Base-by-base conservation (phyloP, 2,888 invertebrate species). In the Drepana falcataria region DNA sequence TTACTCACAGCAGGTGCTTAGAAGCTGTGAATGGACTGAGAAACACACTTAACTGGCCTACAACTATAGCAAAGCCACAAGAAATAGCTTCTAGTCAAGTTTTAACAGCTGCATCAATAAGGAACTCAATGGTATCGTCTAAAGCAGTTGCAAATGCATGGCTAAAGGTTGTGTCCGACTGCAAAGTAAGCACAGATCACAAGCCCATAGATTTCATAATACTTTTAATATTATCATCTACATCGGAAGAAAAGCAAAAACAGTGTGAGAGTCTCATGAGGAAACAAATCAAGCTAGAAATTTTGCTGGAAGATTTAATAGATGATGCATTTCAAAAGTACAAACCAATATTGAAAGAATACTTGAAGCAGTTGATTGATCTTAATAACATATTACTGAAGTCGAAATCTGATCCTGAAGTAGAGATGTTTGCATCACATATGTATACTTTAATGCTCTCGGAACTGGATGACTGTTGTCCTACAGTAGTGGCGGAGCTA, bases 121-220 rank as follows among this genome's bases (percentile, higher is more conserved):
- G 93, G 71, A 91, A 87, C 61, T 92, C 90, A 48, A 88, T 94
- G 59, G 71, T 92, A 5, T 87, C 91, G 48, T 92, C 92, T 4
- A 94, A 93, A 77, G 71, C 79, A 35, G 81, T 93, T 61, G 81
- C 87, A 1, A 92, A 93, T 66, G 86, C 92, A 40, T 94, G 94
- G 90, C 65, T 93, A 2, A 92, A 92, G 69, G 82, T 92, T n/a
- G 83, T 94, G 57, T 87, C 90, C 53, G 81, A 75, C 54, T 88
- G 93, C 54, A 92, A 91, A 73, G 60, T 75, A 0, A 77, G 72
- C 54, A 79, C 87, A 48, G 93, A 93, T 56, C 92, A 93, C 59
- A 94, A 94, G 81, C 91, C 95, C 1, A 89, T 96, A 58, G 95
- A 96, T 81, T 86, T 95, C 53, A 81, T 94, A 33, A 85, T 95